Base-by-base conservation (phyloP, 2,888 invertebrate species). In the Lepidonotus clava region DNA sequence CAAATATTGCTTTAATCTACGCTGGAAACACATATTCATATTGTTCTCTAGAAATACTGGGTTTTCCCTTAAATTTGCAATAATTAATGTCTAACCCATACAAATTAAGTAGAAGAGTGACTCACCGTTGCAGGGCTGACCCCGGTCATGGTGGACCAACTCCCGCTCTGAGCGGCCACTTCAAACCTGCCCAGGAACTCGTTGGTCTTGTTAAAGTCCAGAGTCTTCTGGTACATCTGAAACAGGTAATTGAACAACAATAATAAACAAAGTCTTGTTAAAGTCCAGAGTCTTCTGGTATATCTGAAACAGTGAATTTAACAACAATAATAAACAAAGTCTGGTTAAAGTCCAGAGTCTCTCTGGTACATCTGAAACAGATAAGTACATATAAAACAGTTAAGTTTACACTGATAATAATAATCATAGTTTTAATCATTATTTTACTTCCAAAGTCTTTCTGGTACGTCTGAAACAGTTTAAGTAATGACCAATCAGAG, bases 151-250 rank as follows among this genome's bases (percentile, higher is more conserved):
- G 11, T 24, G 1, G 36, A 34, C 83, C 83, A 83, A 11, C 24
- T 53, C 8, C 83, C 56, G 24, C n/a, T 40, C 18, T 61, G 40
- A 14, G 85, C 86, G 5, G 88, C 85, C 14, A 24, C 28, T 67
- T 85, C 34, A 83, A 88, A 89, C 46, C 86, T 46, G n/a, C 8
- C 83, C 80, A 87, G 53, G 77, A 87, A 87, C 46, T 85, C 56
- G 28, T 86, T 53, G 0, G 88, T 88, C 38, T 53, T 71, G 40
- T 85, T 67, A 38, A 83, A 85, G 18, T 87, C 84, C 21, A 76
- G 56, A 0, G 86, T 88, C 77, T 84, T 88, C 87, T 87, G 89
- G 51, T 87, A 87, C 84, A 88, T 36, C 88, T 88, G 32, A 66
- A 80, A 46, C 46, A 8, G 18, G 8, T 11, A 46, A 11, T 8